Evolutionary conservation across 1,140 invertebrate genomes (phyloP), one percentile per base, ranked within the genome.

Genomic region (Antheraea pernyi): DNA sequence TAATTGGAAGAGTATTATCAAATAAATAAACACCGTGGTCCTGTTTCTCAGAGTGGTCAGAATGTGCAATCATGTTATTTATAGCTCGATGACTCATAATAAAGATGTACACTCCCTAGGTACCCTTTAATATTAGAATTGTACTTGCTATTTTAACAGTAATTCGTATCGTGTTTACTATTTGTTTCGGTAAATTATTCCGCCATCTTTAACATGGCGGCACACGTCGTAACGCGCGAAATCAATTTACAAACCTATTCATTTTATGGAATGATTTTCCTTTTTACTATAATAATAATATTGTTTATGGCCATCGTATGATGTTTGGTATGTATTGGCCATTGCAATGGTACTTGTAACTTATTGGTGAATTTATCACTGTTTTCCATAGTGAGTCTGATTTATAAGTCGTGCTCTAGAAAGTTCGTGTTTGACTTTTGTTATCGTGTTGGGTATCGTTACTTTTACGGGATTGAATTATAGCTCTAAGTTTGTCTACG

Each of bases 361-460:
- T 80, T 78, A 78, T 83, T 80, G 76, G 75, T 72, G 68, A 75
- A 75, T 67, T 78, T 79, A 81, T 83, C 70, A 71, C 73, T 66
- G 70, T 76, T 73, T 68, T 71, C 73, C 69, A 77, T 71, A 68
- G 72, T 70, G 65, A 53, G 46, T 19, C 66, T 71, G 80, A 85
- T 86, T 82, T 79, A 81, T 76, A 79, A 83, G 70, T 81, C 77
- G 81, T 76, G 79, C 74, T 81, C 70, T 76, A 80, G 80, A 81
- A 79, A 82, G 81, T 70, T 80, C 72, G 71, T 75, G 74, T 73
- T 64, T 72, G 65, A 62, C 53, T 64, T 75, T 66, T 70, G 65
- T 65, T 67, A 67, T 68, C 64, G 58, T 72, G 65, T 73, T 75
- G 65, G 69, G 69, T 80, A 74, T 71, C 71, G 68, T 70, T 63